Percentiles rank a stretch among this genome's conserved stretches.
phyloP scores from a whole-genome alignment of 1,140 invertebrate species.

The Phymastichus coffea region DNA sequence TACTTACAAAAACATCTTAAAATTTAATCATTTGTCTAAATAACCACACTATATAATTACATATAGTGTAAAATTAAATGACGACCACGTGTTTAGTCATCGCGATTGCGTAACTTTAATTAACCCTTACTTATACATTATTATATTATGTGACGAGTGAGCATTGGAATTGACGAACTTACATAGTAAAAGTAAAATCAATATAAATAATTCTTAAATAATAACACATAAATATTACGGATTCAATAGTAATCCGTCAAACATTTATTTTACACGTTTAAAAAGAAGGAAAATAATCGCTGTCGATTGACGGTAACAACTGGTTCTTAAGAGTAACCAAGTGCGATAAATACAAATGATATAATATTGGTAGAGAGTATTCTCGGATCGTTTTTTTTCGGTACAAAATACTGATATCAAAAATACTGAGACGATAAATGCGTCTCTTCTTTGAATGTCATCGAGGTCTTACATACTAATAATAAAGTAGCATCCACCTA shows the following conservation, averaged over 20 bases:
- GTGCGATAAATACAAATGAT: conserved; percentile 9
- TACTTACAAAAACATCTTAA: too few relatives aligned
- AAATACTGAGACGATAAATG: conserved; percentile 51
- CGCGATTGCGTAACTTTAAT: too few relatives aligned
- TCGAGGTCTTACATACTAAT: background rate
- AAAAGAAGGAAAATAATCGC: background rate
- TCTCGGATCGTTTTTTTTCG: conserved; percentile 20
- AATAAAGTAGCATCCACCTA: background rate
- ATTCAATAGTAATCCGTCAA: background rate
- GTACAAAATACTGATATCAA: conserved; percentile 56
- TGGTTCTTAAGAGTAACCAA: background rate
- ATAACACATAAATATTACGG: background rate
- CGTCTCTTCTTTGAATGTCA: conserved; percentile 7
- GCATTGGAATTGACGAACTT: too few relatives aligned
- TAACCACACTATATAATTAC: too few relatives aligned
- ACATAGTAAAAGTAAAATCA: too few relatives aligned
- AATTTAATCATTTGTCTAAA: too few relatives aligned
- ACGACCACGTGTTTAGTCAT: too few relatives aligned
- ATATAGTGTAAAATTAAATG: too few relatives aligned
- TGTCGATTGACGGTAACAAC: conserved; percentile 12
- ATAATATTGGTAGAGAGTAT: conserved; percentile 18
- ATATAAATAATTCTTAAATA: background rate
- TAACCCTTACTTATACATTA: too few relatives aligned
- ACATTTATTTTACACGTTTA: too few relatives aligned
- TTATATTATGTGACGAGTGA: too few relatives aligned